Evolutionary conservation across 2,113 vertebrate species (phyloP), one percentile per base, ranked within the genome.

Genomic region (Pygoscelis adeliae): DNA sequence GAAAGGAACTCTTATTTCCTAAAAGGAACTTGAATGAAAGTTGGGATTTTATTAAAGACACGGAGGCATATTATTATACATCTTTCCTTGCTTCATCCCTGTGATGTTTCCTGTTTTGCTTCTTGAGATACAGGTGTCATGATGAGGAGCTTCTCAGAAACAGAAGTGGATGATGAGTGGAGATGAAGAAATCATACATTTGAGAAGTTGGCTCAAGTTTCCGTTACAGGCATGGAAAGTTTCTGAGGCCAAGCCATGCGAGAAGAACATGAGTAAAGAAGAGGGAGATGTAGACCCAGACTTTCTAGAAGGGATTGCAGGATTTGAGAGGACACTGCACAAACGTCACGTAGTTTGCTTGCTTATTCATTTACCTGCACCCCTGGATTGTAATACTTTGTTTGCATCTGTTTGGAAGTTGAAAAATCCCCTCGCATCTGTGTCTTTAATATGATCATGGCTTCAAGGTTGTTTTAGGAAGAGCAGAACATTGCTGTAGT

Each of bases 21-120:
- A 76, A 97, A 87, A 97, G 96, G 89, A 97, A 89, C 80, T 96
- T 89, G 94, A 93, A 52, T 94, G 61, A 80, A 92, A 97, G 56
- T 96, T 97, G 95, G 93, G 95, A 89, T 96, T 98, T 97, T 97
- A 96, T 96, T 95, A 95, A 97, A 96, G 96, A 97, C 92, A 97
- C 97, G 96, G 84, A 97, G 93, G 94, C 88, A 94, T 96, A 88
- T 94, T 95, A 87, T 97, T 96, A 92, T 97, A 93, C 86, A 79
- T 92, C 91, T 91, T 98, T 96, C 96, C 90, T 93, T 97, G 89
- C 95, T 98, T 97, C 97, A 96, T 97, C 87, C 95, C 95, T 97
- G 97, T 98, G 97, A 97, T 97, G 97, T 97, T 97, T 97, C 97
- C 97, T 98, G 92, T 97, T 98, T 98, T 97, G 96, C 97, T 98